phyloP scores from a whole-genome alignment of 2,113 vertebrate species.

The Pedionomus torquatus region DNA sequence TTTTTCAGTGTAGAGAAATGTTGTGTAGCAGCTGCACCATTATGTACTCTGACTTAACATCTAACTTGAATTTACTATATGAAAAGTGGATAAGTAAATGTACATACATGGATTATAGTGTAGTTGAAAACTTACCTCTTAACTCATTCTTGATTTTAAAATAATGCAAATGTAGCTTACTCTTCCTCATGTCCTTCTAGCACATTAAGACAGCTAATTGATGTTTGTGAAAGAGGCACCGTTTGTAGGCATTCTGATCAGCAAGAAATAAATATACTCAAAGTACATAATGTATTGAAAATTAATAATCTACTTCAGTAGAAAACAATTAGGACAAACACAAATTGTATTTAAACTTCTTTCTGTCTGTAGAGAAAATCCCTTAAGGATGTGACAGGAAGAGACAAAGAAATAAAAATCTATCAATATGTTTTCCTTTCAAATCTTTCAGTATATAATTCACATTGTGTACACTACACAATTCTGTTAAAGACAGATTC shows the following conservation, averaged over 20 bases:
- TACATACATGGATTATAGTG: not conserved
- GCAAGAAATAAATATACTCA: constrained; percentile 16
- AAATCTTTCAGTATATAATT: not conserved
- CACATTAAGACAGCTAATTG: not conserved
- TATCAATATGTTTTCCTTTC: not conserved
- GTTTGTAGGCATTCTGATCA: not conserved
- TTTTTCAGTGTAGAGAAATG: not conserved
- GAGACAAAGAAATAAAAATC: not conserved
- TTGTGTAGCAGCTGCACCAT: not conserved
- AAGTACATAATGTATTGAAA: not conserved
- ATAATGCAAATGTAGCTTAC: not conserved
- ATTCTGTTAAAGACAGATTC: not conserved
- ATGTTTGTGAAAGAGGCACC: not conserved
- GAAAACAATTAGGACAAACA: constrained; percentile 32
- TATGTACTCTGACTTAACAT: not conserved
- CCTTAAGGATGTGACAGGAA: not conserved
- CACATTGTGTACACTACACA: not conserved
- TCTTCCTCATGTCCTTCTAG: not conserved
- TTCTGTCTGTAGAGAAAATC: not conserved
- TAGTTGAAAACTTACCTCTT: not conserved
- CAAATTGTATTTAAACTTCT: not conserved
- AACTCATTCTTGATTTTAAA: not conserved
- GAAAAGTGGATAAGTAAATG: not conserved
- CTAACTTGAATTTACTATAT: not conserved
- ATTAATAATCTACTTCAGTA: not conserved